phyloP scores from a whole-genome alignment of 2,888 invertebrate genomes.

The Spilarctia lutea region DNA sequence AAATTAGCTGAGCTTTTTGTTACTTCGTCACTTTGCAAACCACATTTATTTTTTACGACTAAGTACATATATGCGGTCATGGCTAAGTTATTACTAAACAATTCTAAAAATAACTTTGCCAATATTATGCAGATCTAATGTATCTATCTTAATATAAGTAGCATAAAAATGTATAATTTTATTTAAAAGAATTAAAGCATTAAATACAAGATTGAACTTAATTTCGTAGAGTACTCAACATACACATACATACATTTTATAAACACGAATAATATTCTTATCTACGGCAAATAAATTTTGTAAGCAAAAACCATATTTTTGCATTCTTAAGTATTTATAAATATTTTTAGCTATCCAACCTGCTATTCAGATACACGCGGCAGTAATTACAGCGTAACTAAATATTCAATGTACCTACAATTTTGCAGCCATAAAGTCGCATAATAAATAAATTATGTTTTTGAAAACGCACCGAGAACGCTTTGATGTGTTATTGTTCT shows the following conservation, averaged over 20 bases:
- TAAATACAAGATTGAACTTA: not conserved
- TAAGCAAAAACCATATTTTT: not conserved
- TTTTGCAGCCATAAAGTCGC: constrained; percentile 39
- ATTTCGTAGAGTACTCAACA: not conserved
- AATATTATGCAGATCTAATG: not conserved
- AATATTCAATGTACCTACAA: constrained; percentile 43
- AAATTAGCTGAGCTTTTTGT: not conserved
- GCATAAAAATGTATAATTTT: not conserved
- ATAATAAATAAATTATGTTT: constrained; percentile 34
- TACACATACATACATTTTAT: not conserved
- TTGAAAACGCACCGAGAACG: constrained; percentile 25
- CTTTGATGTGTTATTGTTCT: not conserved
- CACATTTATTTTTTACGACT: not conserved
- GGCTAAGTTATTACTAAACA: not conserved
- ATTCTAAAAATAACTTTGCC: not conserved
- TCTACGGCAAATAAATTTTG: not conserved
- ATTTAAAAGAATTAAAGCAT: not conserved
- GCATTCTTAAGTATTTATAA: not conserved
- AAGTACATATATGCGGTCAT: not conserved
- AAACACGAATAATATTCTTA: not conserved
- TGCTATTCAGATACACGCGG: not conserved
- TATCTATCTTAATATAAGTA: not conserved
- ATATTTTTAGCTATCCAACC: not conserved
- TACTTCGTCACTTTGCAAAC: not conserved
- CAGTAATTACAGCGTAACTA: constrained; percentile 22